phyloP scores from a whole-genome alignment of 2,797 vertebrate genomes.

The Euthynnus affinis region DNA sequence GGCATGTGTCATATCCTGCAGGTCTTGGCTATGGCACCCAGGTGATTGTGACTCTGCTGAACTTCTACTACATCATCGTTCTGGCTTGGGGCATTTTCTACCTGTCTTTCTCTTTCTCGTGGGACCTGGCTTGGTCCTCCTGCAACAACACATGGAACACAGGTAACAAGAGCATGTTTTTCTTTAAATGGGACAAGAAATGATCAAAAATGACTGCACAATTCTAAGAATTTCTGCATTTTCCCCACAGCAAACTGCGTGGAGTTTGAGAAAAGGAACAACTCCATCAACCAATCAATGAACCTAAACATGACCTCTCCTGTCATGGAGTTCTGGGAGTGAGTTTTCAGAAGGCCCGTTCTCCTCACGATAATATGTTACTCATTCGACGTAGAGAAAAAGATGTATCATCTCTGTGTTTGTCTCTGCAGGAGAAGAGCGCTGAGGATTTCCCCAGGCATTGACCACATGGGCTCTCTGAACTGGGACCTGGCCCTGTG shows the following conservation, averaged over 20 bases:
- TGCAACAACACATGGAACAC: slow-evolving; percentile 98
- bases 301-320: slow-evolving; percentile 90
- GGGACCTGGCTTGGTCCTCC: slow-evolving; percentile 93
- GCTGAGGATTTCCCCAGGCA: slow-evolving; percentile 92
- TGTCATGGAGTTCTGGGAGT: slow-evolving; percentile 99
- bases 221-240: not conserved
- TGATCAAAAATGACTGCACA: not conserved
- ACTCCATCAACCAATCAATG: slow-evolving; percentile 77
- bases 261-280: slow-evolving; percentile 91
- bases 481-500: slow-evolving; percentile 96
- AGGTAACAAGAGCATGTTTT: slow-evolving; percentile 51
- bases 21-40: slow-evolving; percentile 97
- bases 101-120: slow-evolving; percentile 93
- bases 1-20: slow-evolving; percentile 60
- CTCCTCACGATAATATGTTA: not conserved
- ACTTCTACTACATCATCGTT: slow-evolving; percentile 96
- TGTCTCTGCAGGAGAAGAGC: slow-evolving; percentile 88
- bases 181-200: not conserved
- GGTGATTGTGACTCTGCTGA: slow-evolving; percentile 92
- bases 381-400: not conserved
- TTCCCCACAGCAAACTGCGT: slow-evolving; percentile 82
- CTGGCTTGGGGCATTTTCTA: slow-evolving; percentile 98
- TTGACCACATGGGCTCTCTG: slow-evolving; percentile 92
- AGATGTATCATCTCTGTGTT: not conserved
- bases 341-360: slow-evolving; percentile 76